Evolutionary conservation across 2,888 invertebrate genomes (phyloP), one percentile per base, ranked within the genome.

Genomic region (Carcina quercana): DNA sequence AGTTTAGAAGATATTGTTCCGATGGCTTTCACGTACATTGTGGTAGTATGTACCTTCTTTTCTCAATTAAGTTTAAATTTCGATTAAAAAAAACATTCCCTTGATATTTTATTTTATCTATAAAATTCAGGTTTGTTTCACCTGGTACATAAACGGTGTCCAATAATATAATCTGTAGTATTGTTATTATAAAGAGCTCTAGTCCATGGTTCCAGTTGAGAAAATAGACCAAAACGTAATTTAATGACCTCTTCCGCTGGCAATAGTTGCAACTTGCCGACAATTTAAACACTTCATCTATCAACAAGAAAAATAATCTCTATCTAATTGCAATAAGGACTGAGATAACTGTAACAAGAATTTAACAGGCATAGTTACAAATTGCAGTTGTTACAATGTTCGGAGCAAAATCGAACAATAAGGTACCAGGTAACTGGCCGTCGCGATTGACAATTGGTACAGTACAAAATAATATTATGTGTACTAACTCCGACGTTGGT

Each of bases 381-480:
- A 31, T 30, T 36, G 27, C 24, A 34, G 28, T 34, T 22, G 17
- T 28, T 28, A 28, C 32, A 11, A 24, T 17, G 34, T 28, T 34
- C 33, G 59, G 59, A n/a, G n/a, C n/a, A n/a, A 58, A 61, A 65
- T 64, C 53, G 59, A 55, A 67, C 63, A 68, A 69, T 65, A 45
- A 42, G 28, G 42, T 42, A 49, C 50, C 57, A 58, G 53, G 53
- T 59, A 61, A 63, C 62, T 53, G 61, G 55, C 53, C 45, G 56
- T 60, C 52, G 53, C 59, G 61, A 69, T 67, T 68, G 69, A 67
- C 66, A 65, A 68, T 65, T 61, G 57, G 47, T 50, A 60, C 57
- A 60, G 58, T 64, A 62, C 53, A 53, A 55, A 56, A 60, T 65
- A 54, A 53, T 56, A 58, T 57, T 54, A 49, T 52, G 54, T 53